Evolutionary conservation across 1,140 invertebrate species (phyloP).

Genomic region (Drosophila oshimai): DNA sequence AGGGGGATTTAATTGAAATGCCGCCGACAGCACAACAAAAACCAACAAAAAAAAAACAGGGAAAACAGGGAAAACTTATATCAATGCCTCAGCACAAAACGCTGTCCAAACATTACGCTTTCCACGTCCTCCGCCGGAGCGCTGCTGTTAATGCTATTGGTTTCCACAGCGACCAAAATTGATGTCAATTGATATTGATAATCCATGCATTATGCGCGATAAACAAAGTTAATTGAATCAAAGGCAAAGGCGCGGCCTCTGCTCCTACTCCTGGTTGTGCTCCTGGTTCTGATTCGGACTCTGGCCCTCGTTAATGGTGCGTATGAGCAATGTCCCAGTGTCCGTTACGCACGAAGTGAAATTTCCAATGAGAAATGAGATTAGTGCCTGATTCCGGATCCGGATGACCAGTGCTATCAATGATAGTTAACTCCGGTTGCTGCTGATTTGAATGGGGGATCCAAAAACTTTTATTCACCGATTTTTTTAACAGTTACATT

Average conservation of each 20-base stretch:
- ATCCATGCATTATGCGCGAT: constrained; percentile 62
- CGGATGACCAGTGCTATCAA: constrained; percentile 3
- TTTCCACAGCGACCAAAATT: constrained; percentile 35
- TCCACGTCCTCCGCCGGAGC: not conserved
- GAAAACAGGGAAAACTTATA: constrained; percentile 34
- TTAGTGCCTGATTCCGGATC: no score
- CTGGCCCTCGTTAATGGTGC: constrained; percentile 11
- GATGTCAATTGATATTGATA: constrained; percentile 64
- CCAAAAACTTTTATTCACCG: not conserved
- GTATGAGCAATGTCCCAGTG: constrained; percentile 38
- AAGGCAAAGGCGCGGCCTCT: not conserved
- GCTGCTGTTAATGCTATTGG: constrained; percentile 27
- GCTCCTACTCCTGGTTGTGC: no score
- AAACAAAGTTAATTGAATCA: constrained; percentile 64
- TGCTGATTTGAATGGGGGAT: not conserved
- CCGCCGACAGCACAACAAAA: not conserved
- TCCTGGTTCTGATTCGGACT: no score
- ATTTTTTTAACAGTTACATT: not conserved
- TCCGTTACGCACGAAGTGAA: constrained; percentile 22
- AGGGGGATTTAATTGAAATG: constrained; percentile 55
- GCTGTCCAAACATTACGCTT: constrained; percentile 34
- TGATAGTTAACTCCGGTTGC: not conserved
- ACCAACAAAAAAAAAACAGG: constrained; percentile 23
- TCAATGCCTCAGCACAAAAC: constrained; percentile 38
- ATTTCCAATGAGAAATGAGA: constrained; percentile 22